A percentile compares a stretch with the other conserved stretches of the same genome.
Evolutionary conservation across 2,797 vertebrate species (phyloP).

Genomic region (Cirrhinus mrigala): DNA sequence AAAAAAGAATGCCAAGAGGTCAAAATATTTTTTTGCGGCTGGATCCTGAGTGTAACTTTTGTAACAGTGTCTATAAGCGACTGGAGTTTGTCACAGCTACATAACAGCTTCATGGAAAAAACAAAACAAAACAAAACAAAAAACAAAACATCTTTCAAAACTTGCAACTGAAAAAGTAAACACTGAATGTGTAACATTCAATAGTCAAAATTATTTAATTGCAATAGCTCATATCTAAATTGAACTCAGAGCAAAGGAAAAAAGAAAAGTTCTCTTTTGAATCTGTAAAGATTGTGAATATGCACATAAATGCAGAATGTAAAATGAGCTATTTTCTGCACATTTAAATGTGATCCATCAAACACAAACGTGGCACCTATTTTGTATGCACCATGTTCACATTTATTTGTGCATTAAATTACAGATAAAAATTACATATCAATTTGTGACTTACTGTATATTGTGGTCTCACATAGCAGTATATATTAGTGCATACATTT

Average conservation of each 20-base stretch:
- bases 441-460: not conserved
- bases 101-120: not conserved
- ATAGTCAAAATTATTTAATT: not conserved
- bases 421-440: too few relatives aligned
- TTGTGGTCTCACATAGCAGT: not conserved
- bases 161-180: not conserved
- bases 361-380: not conserved
- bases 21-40: not conserved
- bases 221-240: not conserved
- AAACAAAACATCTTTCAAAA: too few relatives aligned
- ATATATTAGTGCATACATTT: not conserved
- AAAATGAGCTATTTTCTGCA: not conserved
- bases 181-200: not conserved
- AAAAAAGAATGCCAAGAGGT: not conserved
- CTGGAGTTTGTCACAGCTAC: not conserved
- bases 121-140: not conserved
- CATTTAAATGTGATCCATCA: not conserved
- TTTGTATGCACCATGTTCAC: not conserved
- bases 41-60: not conserved
- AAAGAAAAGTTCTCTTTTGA: not conserved
- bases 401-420: not conserved
- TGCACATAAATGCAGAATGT: not conserved
- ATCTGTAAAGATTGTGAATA: not conserved
- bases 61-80: not conserved
- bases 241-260: not conserved